phyloP scores from a whole-genome alignment of 2,797 vertebrate species.

The Chiroxiphia lanceolata region DNA sequence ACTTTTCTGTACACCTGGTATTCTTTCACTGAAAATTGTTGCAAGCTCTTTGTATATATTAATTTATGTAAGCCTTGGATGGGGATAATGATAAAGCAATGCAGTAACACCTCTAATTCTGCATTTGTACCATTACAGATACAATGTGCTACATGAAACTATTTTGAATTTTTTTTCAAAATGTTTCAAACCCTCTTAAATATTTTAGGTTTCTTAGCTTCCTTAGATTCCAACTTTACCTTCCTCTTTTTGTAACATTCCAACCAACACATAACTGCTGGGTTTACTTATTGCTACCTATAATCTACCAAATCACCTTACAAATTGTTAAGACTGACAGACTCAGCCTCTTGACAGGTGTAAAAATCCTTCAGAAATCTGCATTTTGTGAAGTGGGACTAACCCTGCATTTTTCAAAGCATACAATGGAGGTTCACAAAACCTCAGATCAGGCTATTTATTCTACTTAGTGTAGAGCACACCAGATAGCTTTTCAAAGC shows the following conservation, averaged over 20 bases:
- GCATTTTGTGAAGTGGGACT: background rate
- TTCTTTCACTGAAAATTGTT: background rate
- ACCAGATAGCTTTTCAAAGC: conserved; percentile 21
- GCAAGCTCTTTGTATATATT: background rate
- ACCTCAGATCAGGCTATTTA: background rate
- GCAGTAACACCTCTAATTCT: background rate
- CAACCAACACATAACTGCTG: background rate
- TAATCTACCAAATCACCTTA: background rate
- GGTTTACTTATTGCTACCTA: background rate
- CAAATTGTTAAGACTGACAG: background rate
- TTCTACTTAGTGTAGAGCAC: background rate
- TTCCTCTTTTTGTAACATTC: background rate
- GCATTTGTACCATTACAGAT: background rate
- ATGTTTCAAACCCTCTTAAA: background rate
- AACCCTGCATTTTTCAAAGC: background rate
- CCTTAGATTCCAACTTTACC: background rate
- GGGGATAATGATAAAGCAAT: background rate
- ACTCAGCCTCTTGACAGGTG: background rate
- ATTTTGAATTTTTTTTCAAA: background rate
- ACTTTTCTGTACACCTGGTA: background rate
- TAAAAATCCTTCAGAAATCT: background rate
- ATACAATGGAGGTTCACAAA: background rate
- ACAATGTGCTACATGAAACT: rapidly evolving
- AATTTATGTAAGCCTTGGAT: background rate
- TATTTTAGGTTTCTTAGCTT: background rate